Base-by-base conservation (phyloP, 2,888 invertebrate species). In the Ischnus inquisitorius region DNA sequence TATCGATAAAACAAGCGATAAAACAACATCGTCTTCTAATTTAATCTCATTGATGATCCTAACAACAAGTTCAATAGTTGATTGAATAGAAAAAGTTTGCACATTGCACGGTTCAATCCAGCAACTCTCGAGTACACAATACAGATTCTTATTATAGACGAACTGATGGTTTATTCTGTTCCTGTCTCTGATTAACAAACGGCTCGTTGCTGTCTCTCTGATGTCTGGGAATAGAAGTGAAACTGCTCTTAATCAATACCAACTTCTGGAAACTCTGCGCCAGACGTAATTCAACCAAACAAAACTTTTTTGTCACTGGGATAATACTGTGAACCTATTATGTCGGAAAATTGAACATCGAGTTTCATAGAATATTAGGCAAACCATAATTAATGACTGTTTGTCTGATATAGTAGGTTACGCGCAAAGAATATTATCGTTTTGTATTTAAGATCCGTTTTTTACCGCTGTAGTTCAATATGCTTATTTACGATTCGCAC, bases 231-330 rank as follows among this genome's bases (percentile, higher is more conserved):
- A 22, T 19, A 4, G 51, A 39, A 43, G 16, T 22, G 5, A 51
- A 51, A 28, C 54, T 22, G 14, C 10, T 28, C 28, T 4, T 28
- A 74, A 16, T 25, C n/a, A n/a, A 25, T 64, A 65, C 39, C 25
- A 3, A 34, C 34, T 72, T 79, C 34, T 22, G 28, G 71, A 78
- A 22, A 62, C n/a, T 22, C 34, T 16, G 64, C 3, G 71, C 64
- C 65, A 6, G 65, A 34, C 34, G 48, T 43, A 72, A 65, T 8
- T 79, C 54, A 72, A 43, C 54, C 43, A 19, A 54, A 34, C 34
- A 34, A 34, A 5, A 34, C 34, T 4, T 4, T 2, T 34, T 34
- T 34, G 34, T 34, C 5, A 43, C 10, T 43, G 43, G 43, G 43
- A 10, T 3, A 5, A 4, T 43, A 10, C 2, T 46, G 14, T 46